phyloP scores from a whole-genome alignment of 2,113 vertebrate species.

The Phylloscopus whistleri region DNA sequence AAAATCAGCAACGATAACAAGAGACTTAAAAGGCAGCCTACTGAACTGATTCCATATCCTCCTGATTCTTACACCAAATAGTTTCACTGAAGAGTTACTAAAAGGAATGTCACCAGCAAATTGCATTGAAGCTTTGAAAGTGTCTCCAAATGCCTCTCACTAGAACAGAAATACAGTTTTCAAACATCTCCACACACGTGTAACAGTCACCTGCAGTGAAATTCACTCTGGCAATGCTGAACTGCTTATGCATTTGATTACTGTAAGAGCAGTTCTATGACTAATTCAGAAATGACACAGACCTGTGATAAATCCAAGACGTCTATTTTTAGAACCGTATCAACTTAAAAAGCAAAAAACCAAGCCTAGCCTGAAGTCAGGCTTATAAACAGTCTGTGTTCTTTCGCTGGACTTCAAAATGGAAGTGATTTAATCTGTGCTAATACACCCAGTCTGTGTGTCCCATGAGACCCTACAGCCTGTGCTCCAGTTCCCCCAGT shows the following conservation, averaged over 20 bases:
- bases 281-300: neutral
- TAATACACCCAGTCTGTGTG: too few species aligned
- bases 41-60: neutral
- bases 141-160: neutral
- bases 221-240: neutral
- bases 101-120: neutral
- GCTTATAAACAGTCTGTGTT: neutral
- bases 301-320: neutral
- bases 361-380: neutral
- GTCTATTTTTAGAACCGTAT: neutral
- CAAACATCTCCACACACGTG: neutral
- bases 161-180: neutral
- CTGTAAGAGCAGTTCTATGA: neutral
- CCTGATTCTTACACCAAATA: neutral
- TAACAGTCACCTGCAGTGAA: neutral
- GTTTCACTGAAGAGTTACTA: neutral
- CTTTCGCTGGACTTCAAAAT: neutral
- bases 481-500: neutral
- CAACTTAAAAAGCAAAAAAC: neutral
- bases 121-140: rapidly evolving
- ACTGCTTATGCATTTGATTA: neutral
- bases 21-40: neutral
- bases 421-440: neutral
- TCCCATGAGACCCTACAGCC: neutral
- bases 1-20: neutral